Evolutionary conservation across 2,113 vertebrate species (phyloP), one percentile per base, ranked within the genome.

Genomic region (Cochlearius cochlearius): DNA sequence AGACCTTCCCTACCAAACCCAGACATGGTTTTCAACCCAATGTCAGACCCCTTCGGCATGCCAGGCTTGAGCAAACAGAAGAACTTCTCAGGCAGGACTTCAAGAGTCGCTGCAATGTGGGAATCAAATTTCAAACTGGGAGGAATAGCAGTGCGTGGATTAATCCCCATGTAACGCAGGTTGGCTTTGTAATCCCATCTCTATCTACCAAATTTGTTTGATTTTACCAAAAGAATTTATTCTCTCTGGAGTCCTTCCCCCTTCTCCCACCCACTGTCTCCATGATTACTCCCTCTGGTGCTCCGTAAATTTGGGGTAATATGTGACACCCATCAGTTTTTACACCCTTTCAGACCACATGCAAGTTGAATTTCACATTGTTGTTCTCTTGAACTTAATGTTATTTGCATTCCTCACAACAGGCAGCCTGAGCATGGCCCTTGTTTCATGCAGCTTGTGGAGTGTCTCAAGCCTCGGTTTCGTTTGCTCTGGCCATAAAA

Each of bases 131-230:
- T 75, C 62, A 74, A 6, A 78, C 0, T 75, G 15, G 32, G 38
- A 87, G 29, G 14, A 84, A 52, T 12, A 76, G 7, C 0, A 4
- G 20, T 19, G 30, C 5, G 6, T 73, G 30, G 50, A 87, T 67
- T 67, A 73, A 89, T 5, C 3, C 12, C 15, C 12, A 27, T 10
- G 16, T 27, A 77, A 55, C 0, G 0, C 13, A 71, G 5, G 6
- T 11, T 88, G 29, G 3, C 4, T 91, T 75, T 91, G 16, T 77
- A 91, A 88, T 58, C 52, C 36, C 53, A 67, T 11, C 32, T 84
- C 34, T 32, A 13, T 39, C 41, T 59, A 55, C 17, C 6, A 56
- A 55, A 86, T 17, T 10, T 39, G 4, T 58, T 45, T 76, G 41
- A 74, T 66, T 77, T 82, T 80, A 80, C 26, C 43, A 49, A 60